Conservation (phyloP, 2,113 vertebrate genomes). For the Chascanopsetta lugubris region DNA sequence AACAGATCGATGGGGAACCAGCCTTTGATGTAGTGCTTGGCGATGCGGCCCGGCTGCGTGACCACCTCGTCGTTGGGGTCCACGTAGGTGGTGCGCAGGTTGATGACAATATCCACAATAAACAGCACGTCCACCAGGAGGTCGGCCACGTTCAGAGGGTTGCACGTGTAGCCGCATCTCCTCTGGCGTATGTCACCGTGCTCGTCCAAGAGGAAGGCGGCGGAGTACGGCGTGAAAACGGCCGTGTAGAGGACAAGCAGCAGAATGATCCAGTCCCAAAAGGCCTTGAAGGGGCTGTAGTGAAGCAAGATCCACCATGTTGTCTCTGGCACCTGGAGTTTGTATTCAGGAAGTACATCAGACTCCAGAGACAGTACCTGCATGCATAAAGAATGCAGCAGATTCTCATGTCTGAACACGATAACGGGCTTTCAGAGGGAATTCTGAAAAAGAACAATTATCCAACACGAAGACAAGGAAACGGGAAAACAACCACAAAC, state of each 20-base stretch:
- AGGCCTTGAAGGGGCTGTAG: constrained; percentile 96
- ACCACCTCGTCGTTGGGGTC: constrained; percentile 93
- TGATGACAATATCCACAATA: constrained; percentile 94
- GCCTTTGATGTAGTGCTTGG: constrained; percentile 94
- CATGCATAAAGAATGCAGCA: constrained; percentile 17
- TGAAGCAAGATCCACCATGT: constrained; percentile 93
- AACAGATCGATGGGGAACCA: constrained; percentile 98
- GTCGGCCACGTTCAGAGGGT: constrained; percentile 90
- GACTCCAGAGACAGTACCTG: constrained; percentile 94
- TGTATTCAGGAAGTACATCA: constrained; percentile 91
- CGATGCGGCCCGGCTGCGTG: constrained; percentile 88
- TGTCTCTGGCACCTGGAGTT: constrained; percentile 89
- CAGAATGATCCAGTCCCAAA: constrained; percentile 98
- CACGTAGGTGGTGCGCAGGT: constrained; percentile 96
- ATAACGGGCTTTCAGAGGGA: too few relatives aligned
- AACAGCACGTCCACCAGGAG: constrained; percentile 96
- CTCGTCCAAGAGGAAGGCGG: constrained; percentile 91
- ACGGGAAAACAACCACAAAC: background rate
- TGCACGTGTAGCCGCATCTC: constrained; percentile 88
- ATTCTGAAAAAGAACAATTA: too few relatives aligned
- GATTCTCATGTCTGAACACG: too few relatives aligned
- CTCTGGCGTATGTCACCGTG: constrained; percentile 84
- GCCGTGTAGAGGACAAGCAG: constrained; percentile 96
- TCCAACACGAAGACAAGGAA: too few relatives aligned
- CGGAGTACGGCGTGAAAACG: constrained; percentile 93